Conservation (phyloP, 2,888 invertebrate species). For the Antheraea assamensis region DNA sequence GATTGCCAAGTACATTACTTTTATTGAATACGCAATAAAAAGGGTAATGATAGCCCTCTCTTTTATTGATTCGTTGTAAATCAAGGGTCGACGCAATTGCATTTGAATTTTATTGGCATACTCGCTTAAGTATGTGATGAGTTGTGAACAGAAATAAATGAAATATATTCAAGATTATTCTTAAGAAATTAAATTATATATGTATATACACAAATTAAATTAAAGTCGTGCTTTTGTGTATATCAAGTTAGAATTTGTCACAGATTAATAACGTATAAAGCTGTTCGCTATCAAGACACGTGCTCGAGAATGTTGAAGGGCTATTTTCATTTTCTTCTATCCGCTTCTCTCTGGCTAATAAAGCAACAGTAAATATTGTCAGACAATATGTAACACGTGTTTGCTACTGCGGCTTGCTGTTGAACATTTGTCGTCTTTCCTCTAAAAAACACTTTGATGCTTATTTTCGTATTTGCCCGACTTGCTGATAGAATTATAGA, state of each 20-base stretch:
- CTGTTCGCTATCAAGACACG: constrained; percentile 46
- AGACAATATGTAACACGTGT: constrained; percentile 79
- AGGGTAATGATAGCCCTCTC: constrained; percentile 75
- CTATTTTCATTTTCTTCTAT: constrained; percentile 67
- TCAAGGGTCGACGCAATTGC: constrained; percentile 76
- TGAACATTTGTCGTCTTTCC: constrained; percentile 75
- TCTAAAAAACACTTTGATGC: constrained; percentile 80
- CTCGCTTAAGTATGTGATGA: constrained; percentile 64
- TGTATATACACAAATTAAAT: not conserved
- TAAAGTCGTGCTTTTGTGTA: constrained; percentile 40
- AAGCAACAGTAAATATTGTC: constrained; percentile 78
- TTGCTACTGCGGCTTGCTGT: constrained; percentile 69
- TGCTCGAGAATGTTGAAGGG: constrained; percentile 63
- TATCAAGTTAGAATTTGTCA: constrained; percentile 34
- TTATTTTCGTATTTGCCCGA: constrained; percentile 78
- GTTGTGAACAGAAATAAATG: constrained; percentile 66
- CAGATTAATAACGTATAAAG: constrained; percentile 19
- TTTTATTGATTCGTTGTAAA: constrained; percentile 81
- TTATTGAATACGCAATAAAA: constrained; percentile 78
- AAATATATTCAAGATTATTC: constrained; percentile 49
- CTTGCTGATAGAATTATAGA: constrained; percentile 77
- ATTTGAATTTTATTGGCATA: constrained; percentile 77
- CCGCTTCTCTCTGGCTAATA: constrained; percentile 66
- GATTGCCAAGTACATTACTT: constrained; percentile 72
- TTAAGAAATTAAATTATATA: not conserved